These are phyloP conservation scores for Monochamus alternatus DNA, from an alignment of 2,888 invertebrate genomes.

Conservation along the genomic window DNA sequence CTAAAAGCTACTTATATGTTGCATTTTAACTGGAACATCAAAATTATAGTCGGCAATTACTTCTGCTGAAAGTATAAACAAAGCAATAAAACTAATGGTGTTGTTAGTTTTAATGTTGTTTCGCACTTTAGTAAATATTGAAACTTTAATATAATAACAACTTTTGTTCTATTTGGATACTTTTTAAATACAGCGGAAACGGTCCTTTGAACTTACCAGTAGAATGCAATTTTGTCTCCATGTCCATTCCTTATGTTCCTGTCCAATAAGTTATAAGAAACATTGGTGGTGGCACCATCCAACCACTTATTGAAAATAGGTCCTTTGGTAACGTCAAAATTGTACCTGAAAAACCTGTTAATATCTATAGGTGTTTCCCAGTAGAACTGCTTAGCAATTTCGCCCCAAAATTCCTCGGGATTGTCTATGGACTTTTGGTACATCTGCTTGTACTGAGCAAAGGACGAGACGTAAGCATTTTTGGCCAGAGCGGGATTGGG, in stretches of 20 bases:
- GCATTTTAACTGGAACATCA: too few species aligned
- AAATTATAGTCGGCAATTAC: too few species aligned
- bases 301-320: slow-evolving; percentile 95
- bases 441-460: slow-evolving; percentile 87
- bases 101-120: too few species aligned
- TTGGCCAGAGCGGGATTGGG: slow-evolving; percentile 75
- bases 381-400: slow-evolving; percentile 93
- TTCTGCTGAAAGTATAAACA: too few species aligned
- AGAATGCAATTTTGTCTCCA: slow-evolving; percentile 93
- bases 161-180: too few species aligned
- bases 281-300: slow-evolving; percentile 95
- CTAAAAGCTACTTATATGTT: too few species aligned
- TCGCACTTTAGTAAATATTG: too few species aligned
- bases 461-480: slow-evolving; percentile 78
- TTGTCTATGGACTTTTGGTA: slow-evolving; percentile 90
- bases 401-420: slow-evolving; percentile 94
- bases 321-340: slow-evolving; percentile 92
- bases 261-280: slow-evolving; percentile 96
- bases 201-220: slow-evolving; percentile 84
- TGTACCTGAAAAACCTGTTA: slow-evolving; percentile 88
- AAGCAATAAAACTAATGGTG: too few species aligned
- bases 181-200: too few species aligned
- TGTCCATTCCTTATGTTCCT: slow-evolving; percentile 90
- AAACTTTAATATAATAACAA: too few species aligned
- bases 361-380: slow-evolving; percentile 88